A percentile compares a stretch with the other conserved stretches of the same genome.
Evolutionary conservation across 2,113 vertebrate genomes (phyloP).

Genomic region (Bubo blakistoni): DNA sequence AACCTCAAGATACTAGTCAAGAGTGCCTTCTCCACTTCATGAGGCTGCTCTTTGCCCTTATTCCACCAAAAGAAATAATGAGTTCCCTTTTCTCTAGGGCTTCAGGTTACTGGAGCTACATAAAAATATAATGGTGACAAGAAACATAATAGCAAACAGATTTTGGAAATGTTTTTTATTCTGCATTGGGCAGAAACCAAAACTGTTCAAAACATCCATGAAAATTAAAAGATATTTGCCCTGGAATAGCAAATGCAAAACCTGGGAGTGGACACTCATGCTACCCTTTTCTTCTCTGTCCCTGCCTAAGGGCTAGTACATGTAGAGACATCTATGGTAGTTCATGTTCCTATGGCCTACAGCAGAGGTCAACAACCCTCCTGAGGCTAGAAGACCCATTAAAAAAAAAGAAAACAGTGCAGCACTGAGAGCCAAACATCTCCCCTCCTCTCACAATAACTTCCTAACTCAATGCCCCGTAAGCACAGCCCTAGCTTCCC

Average conservation of each 20-base stretch:
- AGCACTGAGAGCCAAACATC: rapidly evolving
- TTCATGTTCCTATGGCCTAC: neutral
- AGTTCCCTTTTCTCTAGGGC: neutral
- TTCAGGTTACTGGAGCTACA: neutral
- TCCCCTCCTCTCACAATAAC: neutral
- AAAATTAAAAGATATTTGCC: neutral
- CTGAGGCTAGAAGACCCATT: neutral
- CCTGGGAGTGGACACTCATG: no score
- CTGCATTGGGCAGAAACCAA: neutral
- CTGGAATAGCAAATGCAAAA: neutral
- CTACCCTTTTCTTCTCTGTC: neutral
- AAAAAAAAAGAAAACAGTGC: neutral
- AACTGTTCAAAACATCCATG: neutral
- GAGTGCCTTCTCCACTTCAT: neutral
- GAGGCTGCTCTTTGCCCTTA: neutral
- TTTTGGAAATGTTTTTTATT: neutral
- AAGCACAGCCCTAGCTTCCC: neutral
- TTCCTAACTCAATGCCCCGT: neutral
- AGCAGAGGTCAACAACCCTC: neutral
- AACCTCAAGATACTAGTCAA: neutral
- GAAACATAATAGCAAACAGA: neutral
- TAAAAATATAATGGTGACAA: neutral
- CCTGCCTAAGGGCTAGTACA: neutral
- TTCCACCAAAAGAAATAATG: neutral
- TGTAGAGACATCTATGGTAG: neutral